Evolutionary conservation across 2,888 invertebrate species (phyloP).

Genomic region (Nowickia ferox): DNA sequence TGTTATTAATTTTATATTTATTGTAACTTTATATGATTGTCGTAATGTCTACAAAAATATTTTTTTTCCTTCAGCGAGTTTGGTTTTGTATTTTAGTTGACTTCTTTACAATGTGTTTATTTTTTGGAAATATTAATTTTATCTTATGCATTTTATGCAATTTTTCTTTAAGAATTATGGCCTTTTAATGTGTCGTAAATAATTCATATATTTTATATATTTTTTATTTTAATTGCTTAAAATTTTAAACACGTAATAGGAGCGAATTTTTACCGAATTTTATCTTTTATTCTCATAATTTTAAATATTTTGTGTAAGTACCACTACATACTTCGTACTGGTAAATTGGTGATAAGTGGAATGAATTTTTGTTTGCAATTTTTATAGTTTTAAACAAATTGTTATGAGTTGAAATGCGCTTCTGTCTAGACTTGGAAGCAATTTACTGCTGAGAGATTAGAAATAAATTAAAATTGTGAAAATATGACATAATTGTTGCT

Average conservation of each 20-base stretch:
- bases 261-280: conserved; percentile 19
- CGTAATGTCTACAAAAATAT: conserved; percentile 44
- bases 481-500: no score
- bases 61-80: conserved; percentile 2
- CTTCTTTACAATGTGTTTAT: conserved; percentile 1
- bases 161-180: conserved; percentile 39
- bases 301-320: not conserved
- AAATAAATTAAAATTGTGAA: no score
- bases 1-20: conserved; percentile 37
- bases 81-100: not conserved
- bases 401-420: no score
- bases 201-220: conserved; percentile 24
- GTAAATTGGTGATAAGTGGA: not conserved
- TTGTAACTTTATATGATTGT: conserved; percentile 43
- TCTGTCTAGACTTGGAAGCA: no score
- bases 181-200: conserved; percentile 21
- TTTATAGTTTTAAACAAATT: no score
- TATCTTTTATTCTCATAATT: conserved; percentile 27
- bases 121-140: conserved; percentile 25
- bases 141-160: conserved; percentile 28
- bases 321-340: not conserved
- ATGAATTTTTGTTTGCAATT: not conserved
- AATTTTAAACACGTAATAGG: conserved; percentile 57
- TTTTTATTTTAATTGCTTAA: conserved; percentile 26
- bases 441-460: no score